These are phyloP conservation scores for Heptranchias perlo DNA, from an alignment of 2,113 vertebrate species.

Conservation along the genomic window DNA sequence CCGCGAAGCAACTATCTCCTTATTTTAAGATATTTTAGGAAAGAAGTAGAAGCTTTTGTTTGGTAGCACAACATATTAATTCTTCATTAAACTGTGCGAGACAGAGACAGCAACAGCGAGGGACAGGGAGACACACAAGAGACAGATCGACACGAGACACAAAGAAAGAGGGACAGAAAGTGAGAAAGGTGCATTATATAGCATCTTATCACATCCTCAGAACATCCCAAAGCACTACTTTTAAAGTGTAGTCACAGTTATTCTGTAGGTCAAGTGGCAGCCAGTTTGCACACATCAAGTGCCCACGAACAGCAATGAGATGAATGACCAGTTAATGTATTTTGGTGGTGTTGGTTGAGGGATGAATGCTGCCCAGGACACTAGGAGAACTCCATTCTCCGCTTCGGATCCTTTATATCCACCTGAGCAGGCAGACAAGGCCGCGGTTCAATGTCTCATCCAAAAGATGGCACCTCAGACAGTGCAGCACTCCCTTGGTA, in stretches of 20 bases:
- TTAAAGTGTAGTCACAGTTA: not conserved
- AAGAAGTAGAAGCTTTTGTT: not conserved
- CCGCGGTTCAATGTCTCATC: not conserved
- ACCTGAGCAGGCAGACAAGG: not conserved
- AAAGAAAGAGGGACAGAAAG: not conserved
- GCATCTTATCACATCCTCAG: not conserved
- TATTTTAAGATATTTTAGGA: not conserved
- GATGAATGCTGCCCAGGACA: not conserved
- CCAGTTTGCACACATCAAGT: not conserved
- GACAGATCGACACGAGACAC: not conserved
- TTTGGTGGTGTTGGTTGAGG: not conserved
- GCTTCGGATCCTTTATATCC: not conserved
- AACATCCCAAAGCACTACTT: not conserved
- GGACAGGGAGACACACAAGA: not conserved
- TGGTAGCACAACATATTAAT: not conserved
- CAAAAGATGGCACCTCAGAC: not conserved
- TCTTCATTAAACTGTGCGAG: not conserved
- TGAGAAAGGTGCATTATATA: not conserved
- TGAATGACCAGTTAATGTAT: not conserved
- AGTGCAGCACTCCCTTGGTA: not conserved
- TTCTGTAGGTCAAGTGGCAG: not conserved
- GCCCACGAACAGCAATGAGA: not conserved
- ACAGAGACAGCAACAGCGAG: not conserved
- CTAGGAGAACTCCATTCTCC: not conserved
- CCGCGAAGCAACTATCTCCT: not conserved